A percentile compares a stretch with the other conserved stretches of the same genome.
Conservation (phyloP, 2,797 vertebrate species). For the Clarias pachynema region DNA sequence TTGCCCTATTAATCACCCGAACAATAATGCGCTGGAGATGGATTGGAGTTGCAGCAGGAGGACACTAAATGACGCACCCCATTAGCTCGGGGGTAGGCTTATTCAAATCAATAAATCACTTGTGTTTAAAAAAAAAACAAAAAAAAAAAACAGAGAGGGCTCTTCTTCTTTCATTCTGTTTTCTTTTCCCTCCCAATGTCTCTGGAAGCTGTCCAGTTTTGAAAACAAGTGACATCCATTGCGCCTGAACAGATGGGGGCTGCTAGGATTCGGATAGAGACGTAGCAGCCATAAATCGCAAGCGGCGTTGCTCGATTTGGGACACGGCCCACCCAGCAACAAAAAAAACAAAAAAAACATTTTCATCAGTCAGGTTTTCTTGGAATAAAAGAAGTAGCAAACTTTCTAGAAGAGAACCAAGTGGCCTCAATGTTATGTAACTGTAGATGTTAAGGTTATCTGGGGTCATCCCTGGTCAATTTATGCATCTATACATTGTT, state of each 20-base stretch:
- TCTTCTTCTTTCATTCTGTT: conserved; percentile 53
- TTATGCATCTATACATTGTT: background rate
- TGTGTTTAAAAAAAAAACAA: conserved; percentile 50
- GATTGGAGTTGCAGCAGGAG: conserved; percentile 72
- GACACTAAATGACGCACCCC: conserved; percentile 72
- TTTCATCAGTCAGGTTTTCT: background rate
- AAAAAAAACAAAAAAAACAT: background rate
- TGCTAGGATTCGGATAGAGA: conserved; percentile 40
- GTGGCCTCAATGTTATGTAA: background rate
- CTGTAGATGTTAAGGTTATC: background rate
- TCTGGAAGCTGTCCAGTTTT: conserved; percentile 31
- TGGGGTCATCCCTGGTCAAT: background rate
- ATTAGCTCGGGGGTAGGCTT: conserved; percentile 69
- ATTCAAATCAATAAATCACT: conserved; percentile 74
- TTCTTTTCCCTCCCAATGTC: conserved; percentile 21
- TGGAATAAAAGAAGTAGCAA: background rate
- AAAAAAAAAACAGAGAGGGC: conserved; percentile 48
- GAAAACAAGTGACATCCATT: conserved; percentile 42
- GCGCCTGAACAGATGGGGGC: conserved; percentile 48
- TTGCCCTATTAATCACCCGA: conserved; percentile 83
- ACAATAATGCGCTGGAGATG: conserved; percentile 79
- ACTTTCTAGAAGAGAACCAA: background rate
- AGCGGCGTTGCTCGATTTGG: conserved; percentile 22
- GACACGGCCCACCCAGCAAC: background rate
- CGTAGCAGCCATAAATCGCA: conserved; percentile 38